phyloP scores from a whole-genome alignment of 2,797 vertebrate species.

The Philypnodon macrostomus region DNA sequence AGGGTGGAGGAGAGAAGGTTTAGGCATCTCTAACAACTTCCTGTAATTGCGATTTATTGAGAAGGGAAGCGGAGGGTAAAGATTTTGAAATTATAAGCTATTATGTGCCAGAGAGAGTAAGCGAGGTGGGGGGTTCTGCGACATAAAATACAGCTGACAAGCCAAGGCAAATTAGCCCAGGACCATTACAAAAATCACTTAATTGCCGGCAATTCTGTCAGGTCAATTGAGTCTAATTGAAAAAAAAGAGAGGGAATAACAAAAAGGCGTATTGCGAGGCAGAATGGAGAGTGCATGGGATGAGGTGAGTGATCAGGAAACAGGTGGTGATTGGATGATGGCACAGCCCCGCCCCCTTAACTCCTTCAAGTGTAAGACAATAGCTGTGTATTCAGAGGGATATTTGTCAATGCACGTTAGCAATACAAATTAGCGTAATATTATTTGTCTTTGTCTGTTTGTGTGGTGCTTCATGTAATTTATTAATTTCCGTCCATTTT shows the following conservation, averaged over 20 bases:
- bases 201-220: slow-evolving; percentile 99
- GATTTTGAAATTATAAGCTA: slow-evolving; percentile 99
- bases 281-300: slow-evolving; percentile 73
- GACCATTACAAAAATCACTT: slow-evolving; percentile 99
- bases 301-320: slow-evolving; percentile 86
- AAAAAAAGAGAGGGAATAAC: slow-evolving; percentile 71
- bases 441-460: too few relatives aligned
- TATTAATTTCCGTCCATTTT: too few relatives aligned
- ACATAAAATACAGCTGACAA: slow-evolving; percentile 99
- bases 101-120: slow-evolving; percentile 89
- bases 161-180: slow-evolving; percentile 96
- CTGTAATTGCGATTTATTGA: slow-evolving; percentile 99
- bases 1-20: slow-evolving; percentile 31
- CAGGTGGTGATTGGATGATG: slow-evolving; percentile 79
- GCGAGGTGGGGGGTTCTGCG: slow-evolving; percentile 84
- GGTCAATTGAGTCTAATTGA: slow-evolving; percentile 99
- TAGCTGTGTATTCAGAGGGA: slow-evolving; percentile 3
- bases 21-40: slow-evolving; percentile 97
- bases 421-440: neutral
- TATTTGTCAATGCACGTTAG: neutral
- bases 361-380: slow-evolving; percentile 35
- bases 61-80: slow-evolving; percentile 96
- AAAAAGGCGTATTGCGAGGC: slow-evolving; percentile 85
- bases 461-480: too few relatives aligned
- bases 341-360: slow-evolving; percentile 16